Conservation (phyloP, 2,888 invertebrate genomes). For the Lepidochrysops patricia region DNA sequence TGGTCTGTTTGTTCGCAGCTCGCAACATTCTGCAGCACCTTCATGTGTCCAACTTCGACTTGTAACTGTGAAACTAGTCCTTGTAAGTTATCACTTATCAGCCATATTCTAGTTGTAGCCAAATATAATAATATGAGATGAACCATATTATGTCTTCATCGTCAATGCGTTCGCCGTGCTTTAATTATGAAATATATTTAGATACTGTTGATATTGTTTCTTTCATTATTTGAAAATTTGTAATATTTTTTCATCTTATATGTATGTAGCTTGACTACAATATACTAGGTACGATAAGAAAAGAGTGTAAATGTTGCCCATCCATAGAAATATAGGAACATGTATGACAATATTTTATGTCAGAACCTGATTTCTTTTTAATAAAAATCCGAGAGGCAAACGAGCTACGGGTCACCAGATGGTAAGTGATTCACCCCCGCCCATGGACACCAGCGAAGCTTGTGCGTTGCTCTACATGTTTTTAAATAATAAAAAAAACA, state of each 20-base stretch:
- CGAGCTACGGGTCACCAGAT: too few relatives aligned
- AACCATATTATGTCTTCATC: background rate
- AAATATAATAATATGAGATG: slow-evolving; percentile 1
- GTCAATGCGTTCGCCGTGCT: background rate
- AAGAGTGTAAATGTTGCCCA: too few relatives aligned
- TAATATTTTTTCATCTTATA: too few relatives aligned
- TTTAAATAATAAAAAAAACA: background rate
- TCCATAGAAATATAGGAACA: too few relatives aligned
- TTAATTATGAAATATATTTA: slow-evolving; percentile 4
- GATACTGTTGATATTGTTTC: background rate
- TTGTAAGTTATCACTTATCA: background rate
- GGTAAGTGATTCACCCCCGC: too few relatives aligned
- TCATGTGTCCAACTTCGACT: slow-evolving; percentile 85
- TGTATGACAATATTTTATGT: too few relatives aligned
- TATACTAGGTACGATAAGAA: too few relatives aligned
- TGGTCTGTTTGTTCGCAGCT: slow-evolving; percentile 67
- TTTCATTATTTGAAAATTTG: background rate
- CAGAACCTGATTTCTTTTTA: too few relatives aligned
- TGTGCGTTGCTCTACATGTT: too few relatives aligned
- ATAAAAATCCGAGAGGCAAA: too few relatives aligned
- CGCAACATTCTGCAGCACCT: slow-evolving; percentile 88
- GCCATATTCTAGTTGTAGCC: background rate
- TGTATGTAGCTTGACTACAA: too few relatives aligned
- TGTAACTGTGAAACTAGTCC: slow-evolving; percentile 28
- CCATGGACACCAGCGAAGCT: too few relatives aligned